Conservation (phyloP, 1,140 invertebrate genomes). For the Forficula auricularia region DNA sequence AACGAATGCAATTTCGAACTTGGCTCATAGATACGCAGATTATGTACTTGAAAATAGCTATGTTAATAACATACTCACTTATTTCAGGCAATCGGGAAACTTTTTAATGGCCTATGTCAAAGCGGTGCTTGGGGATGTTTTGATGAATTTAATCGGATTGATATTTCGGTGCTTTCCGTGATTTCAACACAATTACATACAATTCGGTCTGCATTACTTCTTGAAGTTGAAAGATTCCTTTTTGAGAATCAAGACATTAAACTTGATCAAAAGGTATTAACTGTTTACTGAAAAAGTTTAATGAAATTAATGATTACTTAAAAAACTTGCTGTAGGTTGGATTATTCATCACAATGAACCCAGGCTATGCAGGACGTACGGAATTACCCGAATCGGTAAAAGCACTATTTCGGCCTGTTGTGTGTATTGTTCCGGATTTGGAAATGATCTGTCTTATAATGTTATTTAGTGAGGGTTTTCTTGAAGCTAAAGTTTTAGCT, state of each 20-base stretch:
- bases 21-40: too few relatives aligned
- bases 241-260: constrained; percentile 71
- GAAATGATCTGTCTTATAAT: constrained; percentile 84
- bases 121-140: constrained; percentile 80
- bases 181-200: constrained; percentile 81
- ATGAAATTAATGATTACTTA: too few relatives aligned
- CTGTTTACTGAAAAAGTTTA: too few relatives aligned
- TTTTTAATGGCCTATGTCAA: constrained; percentile 52
- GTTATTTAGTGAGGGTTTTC: constrained; percentile 77
- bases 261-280: constrained; percentile 53
- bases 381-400: constrained; percentile 83
- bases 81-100: constrained; percentile 58
- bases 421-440: constrained; percentile 73
- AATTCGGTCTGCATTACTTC: constrained; percentile 62
- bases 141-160: constrained; percentile 83
- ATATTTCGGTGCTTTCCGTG: constrained; percentile 74
- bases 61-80: too few relatives aligned
- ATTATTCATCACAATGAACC: constrained; percentile 89
- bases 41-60: too few relatives aligned
- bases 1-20: too few relatives aligned
- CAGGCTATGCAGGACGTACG: constrained; percentile 73
- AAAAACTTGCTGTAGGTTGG: constrained; percentile 28
- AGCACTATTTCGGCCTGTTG: constrained; percentile 72
- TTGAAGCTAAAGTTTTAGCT: constrained; percentile 66
- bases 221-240: constrained; percentile 54